Evolutionary conservation across 2,888 invertebrate species (phyloP), one percentile per base, ranked within the genome.

Genomic region (Andrena bicolor): DNA sequence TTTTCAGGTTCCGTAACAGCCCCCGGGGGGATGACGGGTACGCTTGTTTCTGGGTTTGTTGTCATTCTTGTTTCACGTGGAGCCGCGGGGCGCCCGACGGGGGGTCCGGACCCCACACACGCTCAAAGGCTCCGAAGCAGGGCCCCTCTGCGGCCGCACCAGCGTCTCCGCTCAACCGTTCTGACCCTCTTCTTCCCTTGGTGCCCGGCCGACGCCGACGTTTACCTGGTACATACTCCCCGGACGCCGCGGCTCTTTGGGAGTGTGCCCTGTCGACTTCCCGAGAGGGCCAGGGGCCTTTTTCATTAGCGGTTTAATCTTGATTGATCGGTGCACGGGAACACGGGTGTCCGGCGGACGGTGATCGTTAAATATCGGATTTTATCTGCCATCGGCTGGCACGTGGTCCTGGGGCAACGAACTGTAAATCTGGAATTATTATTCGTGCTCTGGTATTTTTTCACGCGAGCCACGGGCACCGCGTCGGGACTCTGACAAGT

Each of bases 121-220:
- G 90, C 80, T 90, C 92, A 91, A 92, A 92, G 89, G 83, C n/a
- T 70, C 90, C 90, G 90, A 86, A 68, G 13, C 69, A n/a, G 48
- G 83, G 69, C 77, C 73, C 83, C 80, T 41, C 64, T 63, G 72
- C 80, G 70, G 48, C 53, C 61, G 61, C 66, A 74, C 83, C 79
- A 80, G 76, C 73, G 76, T 65, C 70, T 70, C 80, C 69, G 75
- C 70, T 73, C 74, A 28, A 56, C 28, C 51, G 30, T 48, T 60
- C 49, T 63, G 20, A 56, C 63, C 56, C 20, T 23, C 41, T 71
- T 30, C 13, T 69, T 30, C 13, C 65, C 65, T n/a, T 48, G 58
- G 41, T 69, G 56, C 53, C 35, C n/a, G 49, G 26, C 23, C 20
- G 13, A 41, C 16, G 41, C 41, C 56, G 60, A 8, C 56, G 32